Evolutionary conservation across 2,797 vertebrate genomes (phyloP).

Genomic region (Anniella stebbinsi): DNA sequence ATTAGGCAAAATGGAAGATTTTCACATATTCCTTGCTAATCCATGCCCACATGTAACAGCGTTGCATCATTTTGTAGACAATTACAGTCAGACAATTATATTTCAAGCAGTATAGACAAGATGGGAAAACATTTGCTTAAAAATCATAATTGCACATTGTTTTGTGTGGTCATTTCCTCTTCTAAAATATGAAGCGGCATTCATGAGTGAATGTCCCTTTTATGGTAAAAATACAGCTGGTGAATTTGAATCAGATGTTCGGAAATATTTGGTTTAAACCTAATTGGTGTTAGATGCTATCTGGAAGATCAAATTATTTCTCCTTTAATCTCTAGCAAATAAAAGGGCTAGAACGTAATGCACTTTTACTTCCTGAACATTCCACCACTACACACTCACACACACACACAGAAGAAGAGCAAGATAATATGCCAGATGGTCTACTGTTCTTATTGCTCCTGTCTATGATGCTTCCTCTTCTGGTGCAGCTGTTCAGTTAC

Average conservation of each 20-base stretch:
- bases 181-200: constrained; percentile 19
- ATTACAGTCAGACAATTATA: constrained; percentile 50
- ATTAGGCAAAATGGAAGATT: background rate
- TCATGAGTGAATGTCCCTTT: background rate
- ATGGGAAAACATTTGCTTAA: constrained; percentile 23
- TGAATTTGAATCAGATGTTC: constrained; percentile 32
- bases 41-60: background rate
- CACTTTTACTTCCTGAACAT: constrained; percentile 67
- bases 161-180: background rate
- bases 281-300: constrained; percentile 50
- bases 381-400: constrained; percentile 43
- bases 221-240: constrained; percentile 22
- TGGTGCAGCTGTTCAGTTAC: constrained; percentile 43
- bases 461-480: constrained; percentile 74
- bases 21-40: constrained; percentile 15
- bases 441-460: constrained; percentile 54
- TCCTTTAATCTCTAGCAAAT: constrained; percentile 67
- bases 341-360: constrained; percentile 49
- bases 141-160: constrained; percentile 28
- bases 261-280: constrained; percentile 10
- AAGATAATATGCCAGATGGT: constrained; percentile 53
- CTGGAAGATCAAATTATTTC: constrained; percentile 62
- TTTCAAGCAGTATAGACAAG: constrained; percentile 37
- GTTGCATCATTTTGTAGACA: constrained; percentile 26
- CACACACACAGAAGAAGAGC: constrained; percentile 38